A percentile compares a stretch with the other conserved stretches of the same genome.
Evolutionary conservation across 2,888 invertebrate species (phyloP).

Genomic region (Rambutsinella grinnellia): DNA sequence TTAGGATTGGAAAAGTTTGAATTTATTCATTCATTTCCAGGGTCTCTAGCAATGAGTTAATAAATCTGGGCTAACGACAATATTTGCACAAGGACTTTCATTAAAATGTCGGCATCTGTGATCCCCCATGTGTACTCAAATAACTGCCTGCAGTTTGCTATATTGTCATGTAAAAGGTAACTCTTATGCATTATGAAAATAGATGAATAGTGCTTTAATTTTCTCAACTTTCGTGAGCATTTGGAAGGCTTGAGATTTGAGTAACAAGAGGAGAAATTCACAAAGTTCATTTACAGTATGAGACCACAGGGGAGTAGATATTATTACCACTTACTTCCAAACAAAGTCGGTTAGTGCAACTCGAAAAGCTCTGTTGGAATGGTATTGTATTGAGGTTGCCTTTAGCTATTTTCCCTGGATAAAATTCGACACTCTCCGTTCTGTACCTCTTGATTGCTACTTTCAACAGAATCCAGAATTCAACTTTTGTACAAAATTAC

Average conservation of each 20-base stretch:
- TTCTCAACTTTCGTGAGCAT: too few species aligned
- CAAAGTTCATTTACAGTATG: slow-evolving; percentile 30
- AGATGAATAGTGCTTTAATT: too few species aligned
- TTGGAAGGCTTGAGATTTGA: not conserved
- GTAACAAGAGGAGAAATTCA: not conserved
- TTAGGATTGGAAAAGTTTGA: not conserved
- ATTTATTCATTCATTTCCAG: too few species aligned
- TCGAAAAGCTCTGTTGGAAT: not conserved
- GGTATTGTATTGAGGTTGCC: slow-evolving; percentile 1
- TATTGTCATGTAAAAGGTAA: too few species aligned
- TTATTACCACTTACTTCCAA: slow-evolving; percentile 8
- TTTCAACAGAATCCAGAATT: too few species aligned
- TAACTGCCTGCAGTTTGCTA: slow-evolving; percentile 1
- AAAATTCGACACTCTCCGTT: slow-evolving; percentile 23
- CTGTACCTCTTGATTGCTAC: slow-evolving; percentile 3
- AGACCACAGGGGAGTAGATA: slow-evolving; percentile 23
- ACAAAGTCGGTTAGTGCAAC: not conserved
- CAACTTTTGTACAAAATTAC: not conserved
- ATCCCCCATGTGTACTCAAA: slow-evolving; percentile 9
- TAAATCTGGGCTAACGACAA: slow-evolving; percentile 15
- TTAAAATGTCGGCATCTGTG: slow-evolving; percentile 29
- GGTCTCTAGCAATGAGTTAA: not conserved
- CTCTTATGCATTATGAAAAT: too few species aligned
- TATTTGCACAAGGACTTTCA: slow-evolving; percentile 30
- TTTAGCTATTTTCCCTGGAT: slow-evolving; percentile 4